Percentiles rank a stretch among this genome's conserved stretches.
These are phyloP conservation scores for Meta bourneti DNA, from an alignment of 2,888 invertebrate genomes.

Conservation along the genomic window DNA sequence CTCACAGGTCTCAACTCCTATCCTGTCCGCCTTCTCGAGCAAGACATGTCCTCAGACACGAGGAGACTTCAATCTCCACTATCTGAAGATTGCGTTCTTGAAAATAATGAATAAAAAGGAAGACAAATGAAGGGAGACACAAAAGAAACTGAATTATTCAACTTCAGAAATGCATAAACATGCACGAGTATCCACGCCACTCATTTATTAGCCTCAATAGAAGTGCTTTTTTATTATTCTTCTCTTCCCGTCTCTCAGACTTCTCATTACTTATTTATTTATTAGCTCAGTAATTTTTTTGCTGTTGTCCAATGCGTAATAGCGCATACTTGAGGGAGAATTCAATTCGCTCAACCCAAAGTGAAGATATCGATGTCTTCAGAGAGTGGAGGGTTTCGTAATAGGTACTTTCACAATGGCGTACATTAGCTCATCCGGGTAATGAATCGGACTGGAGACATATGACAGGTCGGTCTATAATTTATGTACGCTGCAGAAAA, in stretches of 20 bases:
- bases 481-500: not conserved
- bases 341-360: not conserved
- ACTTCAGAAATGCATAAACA: conserved; percentile 9
- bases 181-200: not conserved
- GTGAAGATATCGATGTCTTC: not conserved
- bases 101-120: not conserved
- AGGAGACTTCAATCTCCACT: not conserved
- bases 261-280: conserved; percentile 1
- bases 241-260: not conserved
- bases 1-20: no score
- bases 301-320: not conserved
- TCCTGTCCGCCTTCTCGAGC: no score
- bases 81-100: conserved; percentile 3
- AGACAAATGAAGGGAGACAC: not conserved
- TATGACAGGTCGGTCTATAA: not conserved
- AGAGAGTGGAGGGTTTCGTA: not conserved
- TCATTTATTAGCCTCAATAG: conserved; percentile 10
- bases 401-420: not conserved
- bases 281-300: not conserved
- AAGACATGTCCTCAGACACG: not conserved
- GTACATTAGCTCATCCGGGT: not conserved
- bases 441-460: not conserved
- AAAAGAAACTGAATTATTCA: conserved; percentile 50
- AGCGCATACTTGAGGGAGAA: not conserved
- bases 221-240: not conserved